A percentile compares a stretch with the other conserved stretches of the same genome.
Conservation (phyloP, 1,140 invertebrate species). For the Drosophila triauraria region DNA sequence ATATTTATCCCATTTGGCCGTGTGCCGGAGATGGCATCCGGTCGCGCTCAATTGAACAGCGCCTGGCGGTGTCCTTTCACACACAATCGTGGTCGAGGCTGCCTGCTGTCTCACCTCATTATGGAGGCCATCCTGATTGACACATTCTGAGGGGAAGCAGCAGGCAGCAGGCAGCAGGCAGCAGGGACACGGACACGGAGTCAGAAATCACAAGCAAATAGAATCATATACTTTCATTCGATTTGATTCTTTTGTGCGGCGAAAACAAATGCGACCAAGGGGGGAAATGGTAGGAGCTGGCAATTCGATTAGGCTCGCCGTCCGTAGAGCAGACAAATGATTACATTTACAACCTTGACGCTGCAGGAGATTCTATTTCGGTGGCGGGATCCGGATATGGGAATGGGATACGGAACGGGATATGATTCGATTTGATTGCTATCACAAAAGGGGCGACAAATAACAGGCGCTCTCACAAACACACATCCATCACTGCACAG, state of each 20-base stretch:
- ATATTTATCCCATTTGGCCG: conserved; percentile 36
- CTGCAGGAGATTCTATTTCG: conserved; percentile 65
- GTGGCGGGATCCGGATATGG: conserved; percentile 10
- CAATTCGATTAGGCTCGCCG: conserved; percentile 30
- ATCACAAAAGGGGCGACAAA: conserved; percentile 77
- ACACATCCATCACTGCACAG: conserved; percentile 29
- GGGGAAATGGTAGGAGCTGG: conserved; percentile 1
- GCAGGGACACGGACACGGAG: conserved; percentile 1
- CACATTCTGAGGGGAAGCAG: conserved; percentile 1
- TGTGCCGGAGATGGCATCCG: conserved; percentile 21
- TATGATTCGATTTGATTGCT: conserved; percentile 78
- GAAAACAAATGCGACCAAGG: conserved; percentile 35
- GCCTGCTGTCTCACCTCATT: conserved; percentile 42
- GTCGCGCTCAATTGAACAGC: conserved; percentile 41
- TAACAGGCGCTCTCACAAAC: conserved; percentile 42
- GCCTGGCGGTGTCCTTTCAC: conserved; percentile 8
- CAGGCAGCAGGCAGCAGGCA: background rate
- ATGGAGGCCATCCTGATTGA: conserved; percentile 65
- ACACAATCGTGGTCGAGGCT: background rate
- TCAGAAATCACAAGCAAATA: conserved; percentile 53
- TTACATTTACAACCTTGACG: conserved; percentile 53
- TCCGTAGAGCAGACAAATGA: conserved; percentile 46
- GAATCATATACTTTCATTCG: conserved; percentile 51
- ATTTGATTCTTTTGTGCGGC: conserved; percentile 45
- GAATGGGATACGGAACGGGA: conserved; percentile 49